Percentiles rank a stretch among this genome's conserved stretches.
phyloP scores from a whole-genome alignment of 2,888 invertebrate genomes.

The Limnephilus lunatus region DNA sequence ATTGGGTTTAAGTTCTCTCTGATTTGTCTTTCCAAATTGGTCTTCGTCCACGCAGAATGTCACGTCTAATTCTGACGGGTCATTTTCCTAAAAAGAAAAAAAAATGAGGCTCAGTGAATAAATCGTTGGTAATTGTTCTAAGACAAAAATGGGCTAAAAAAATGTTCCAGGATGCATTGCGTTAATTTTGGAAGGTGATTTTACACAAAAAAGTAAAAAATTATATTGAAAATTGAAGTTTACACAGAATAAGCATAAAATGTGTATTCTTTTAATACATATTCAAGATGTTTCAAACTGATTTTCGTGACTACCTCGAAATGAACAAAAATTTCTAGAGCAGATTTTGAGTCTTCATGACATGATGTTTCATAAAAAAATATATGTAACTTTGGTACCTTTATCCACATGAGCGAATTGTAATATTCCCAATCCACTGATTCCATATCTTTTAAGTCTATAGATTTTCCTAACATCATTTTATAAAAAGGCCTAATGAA shows the following conservation, averaged over 20 bases:
- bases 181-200: no score
- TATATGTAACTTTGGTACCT: slow-evolving; percentile 71
- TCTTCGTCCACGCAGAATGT: slow-evolving; percentile 98
- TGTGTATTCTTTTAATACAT: no score
- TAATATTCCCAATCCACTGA: slow-evolving; percentile 99
- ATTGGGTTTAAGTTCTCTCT: slow-evolving; percentile 92
- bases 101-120: background rate
- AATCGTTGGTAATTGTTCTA: no score
- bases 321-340: no score
- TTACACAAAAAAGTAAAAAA: background rate
- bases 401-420: slow-evolving; percentile 97
- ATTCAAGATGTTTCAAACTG: no score
- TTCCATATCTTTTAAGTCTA: slow-evolving; percentile 98
- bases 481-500: slow-evolving; percentile 99
- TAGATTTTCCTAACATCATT: slow-evolving; percentile 98
- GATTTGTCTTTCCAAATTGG: slow-evolving; percentile 95
- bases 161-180: no score
- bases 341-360: no score
- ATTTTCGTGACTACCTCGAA: no score
- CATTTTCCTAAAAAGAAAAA: slow-evolving; percentile 84
- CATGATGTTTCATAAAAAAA: background rate
- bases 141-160: no score
- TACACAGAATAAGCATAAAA: no score
- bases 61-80: slow-evolving; percentile 94
- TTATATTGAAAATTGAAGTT: no score